A percentile compares a stretch with the other conserved stretches of the same genome.
Conservation (phyloP, 2,888 invertebrate species). For the Leucoma salicis region DNA sequence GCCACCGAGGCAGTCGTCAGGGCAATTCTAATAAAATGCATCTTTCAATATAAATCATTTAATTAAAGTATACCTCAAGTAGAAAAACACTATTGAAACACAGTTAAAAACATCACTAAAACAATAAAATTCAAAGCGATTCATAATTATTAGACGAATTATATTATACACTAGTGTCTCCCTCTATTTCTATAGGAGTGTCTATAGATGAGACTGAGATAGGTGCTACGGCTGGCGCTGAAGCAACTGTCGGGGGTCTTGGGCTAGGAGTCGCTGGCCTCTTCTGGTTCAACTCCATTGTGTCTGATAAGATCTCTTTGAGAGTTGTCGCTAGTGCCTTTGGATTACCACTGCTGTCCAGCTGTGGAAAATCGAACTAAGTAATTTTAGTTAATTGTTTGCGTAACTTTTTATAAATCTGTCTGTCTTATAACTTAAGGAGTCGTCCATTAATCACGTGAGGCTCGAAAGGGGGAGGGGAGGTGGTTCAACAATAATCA, state of each 20-base stretch:
- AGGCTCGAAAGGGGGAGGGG: too few species aligned
- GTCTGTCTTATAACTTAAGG: too few species aligned
- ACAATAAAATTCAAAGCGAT: constrained; percentile 36
- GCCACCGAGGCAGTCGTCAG: too few species aligned
- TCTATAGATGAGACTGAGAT: constrained; percentile 15
- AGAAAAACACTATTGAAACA: constrained; percentile 20
- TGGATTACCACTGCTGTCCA: constrained; percentile 70
- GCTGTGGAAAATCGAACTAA: constrained; percentile 34
- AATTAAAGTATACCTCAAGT: constrained; percentile 4
- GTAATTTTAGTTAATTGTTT: too few species aligned
- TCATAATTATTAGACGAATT: constrained; percentile 23
- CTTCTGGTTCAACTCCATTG: constrained; percentile 54
- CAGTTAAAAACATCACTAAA: constrained; percentile 8
- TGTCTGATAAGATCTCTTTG: constrained; percentile 69
- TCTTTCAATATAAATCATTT: constrained; percentile 1
- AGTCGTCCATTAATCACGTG: too few species aligned
- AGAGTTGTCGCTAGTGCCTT: constrained; percentile 64
- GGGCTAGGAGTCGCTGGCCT: constrained; percentile 28
- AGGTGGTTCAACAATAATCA: too few species aligned
- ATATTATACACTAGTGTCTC: constrained; percentile 27
- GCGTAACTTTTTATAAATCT: too few species aligned
- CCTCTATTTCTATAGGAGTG: constrained; percentile 26
- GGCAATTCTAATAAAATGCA: too few species aligned
- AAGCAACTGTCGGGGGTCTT: constrained; percentile 31
- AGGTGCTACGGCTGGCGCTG: constrained; percentile 40